Base-by-base conservation (phyloP, 2,888 invertebrate genomes). In the Chrysomela aeneicollis region DNA sequence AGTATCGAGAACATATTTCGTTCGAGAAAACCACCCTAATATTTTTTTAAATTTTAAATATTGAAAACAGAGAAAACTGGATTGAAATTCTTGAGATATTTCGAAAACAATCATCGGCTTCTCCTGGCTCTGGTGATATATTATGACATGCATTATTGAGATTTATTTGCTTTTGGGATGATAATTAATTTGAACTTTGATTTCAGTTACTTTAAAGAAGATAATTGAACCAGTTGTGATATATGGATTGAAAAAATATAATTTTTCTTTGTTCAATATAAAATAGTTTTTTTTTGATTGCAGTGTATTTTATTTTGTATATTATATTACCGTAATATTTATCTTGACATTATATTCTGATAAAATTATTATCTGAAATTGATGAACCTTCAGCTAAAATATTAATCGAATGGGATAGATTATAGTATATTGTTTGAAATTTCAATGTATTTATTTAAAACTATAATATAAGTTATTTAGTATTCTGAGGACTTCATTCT, bases 281-380 rank as follows among this genome's bases (percentile, higher is more conserved):
- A 42, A 42, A 42, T 42, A n/a, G 42, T 42, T 42, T 42, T 42
- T 42, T 42, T 42, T 42, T 12, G 15, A 42, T 42, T 42, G 42
- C 42, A 42, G 42, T 42, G 42, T 42, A 42, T 42, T 42, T 42
- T 42, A 42, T 42, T 42, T 42, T 42, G 42, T 42, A 42, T 42
- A 42, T 42, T 42, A 42, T 42, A 42, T 42, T 12, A 42, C 12
- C 42, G 9, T 10, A 42, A 42, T 42, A 42, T 42, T 42, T 42
- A 42, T 42, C 42, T 42, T 42, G 42, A 42, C 35, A 35, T 10
- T 42, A 42, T 42, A 42, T 42, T 42, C 42, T 42, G n/a, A 42
- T 42, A 42, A 42, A 42, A 42, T 3, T 8, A 42, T 42, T n/a
- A 42, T 42, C 42, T 42, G 42, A 15, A 42, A 42, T 42, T 15